Evolutionary conservation across 2,797 vertebrate species (phyloP).

Genomic region (Microchirus variegatus): DNA sequence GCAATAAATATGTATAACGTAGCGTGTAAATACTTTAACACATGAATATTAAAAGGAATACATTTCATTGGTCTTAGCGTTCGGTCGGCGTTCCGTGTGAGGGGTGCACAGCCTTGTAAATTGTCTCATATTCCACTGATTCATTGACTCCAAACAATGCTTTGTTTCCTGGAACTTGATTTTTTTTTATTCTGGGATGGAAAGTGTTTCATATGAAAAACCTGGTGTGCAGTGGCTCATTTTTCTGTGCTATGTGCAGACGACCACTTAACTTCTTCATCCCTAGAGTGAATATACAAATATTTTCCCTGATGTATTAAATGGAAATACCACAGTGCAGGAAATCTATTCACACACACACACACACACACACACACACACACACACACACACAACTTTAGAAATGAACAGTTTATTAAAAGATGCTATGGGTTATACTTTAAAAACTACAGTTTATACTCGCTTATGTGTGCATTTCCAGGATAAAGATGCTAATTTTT

Average conservation of each 20-base stretch:
- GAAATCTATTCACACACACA: no score
- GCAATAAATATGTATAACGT: background rate
- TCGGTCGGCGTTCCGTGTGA: slow-evolving; percentile 27
- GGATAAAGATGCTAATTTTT: slow-evolving; percentile 31
- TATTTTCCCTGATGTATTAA: slow-evolving; percentile 17
- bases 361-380: background rate
- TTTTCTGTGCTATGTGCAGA: slow-evolving; percentile 38
- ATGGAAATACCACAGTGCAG: slow-evolving; percentile 14
- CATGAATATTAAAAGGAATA: slow-evolving; percentile 8
- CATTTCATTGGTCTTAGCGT: slow-evolving; percentile 14
- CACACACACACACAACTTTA: background rate
- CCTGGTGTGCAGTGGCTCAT: slow-evolving; percentile 12
- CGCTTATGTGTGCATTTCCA: slow-evolving; percentile 15
- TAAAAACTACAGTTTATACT: background rate
- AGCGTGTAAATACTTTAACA: slow-evolving; percentile 10
- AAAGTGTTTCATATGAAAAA: slow-evolving; percentile 42
- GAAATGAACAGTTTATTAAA: background rate
- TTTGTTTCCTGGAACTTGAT: slow-evolving; percentile 48
- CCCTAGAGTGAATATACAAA: slow-evolving; percentile 17
- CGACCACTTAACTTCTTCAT: background rate
- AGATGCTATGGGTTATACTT: no score
- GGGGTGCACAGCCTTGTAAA: slow-evolving; percentile 26
- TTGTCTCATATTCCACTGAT: slow-evolving; percentile 35
- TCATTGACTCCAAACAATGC: slow-evolving; percentile 48
- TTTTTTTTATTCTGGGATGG: slow-evolving; percentile 50